Evolutionary conservation across 2,797 vertebrate genomes (phyloP), one percentile per base, ranked within the genome.

Genomic region (Spondyliosoma cantharus): DNA sequence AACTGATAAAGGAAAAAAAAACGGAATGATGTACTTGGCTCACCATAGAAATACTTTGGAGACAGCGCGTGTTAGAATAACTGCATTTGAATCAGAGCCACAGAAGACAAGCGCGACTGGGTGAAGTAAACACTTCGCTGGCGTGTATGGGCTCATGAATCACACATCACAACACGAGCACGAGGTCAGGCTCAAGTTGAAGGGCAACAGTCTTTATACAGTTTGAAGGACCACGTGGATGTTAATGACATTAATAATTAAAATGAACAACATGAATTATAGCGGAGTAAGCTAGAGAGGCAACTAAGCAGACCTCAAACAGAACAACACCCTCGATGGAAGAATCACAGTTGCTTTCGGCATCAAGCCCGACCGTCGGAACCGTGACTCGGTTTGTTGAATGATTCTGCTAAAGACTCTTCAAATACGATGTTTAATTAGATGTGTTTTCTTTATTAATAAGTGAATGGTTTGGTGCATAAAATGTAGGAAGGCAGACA

Each of bases 231-330:
- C 13, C 22, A 49, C 9, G 4, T 25, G 37, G 14, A 37, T 9
- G 15, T 48, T 27, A 32, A 57, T 63, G 32, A 67, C 61, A 59
- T 37, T 20, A 24, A 15, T 62, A 61, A 58, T 27, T 16, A 11
- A 52, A 76, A 24, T 58, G 37, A 43, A 25, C 73, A 50, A 48
- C 25, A n/a, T 43, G 6, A 16, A 46, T 66, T 37, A 43, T n/a
- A n/a, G 24, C 37, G 8, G 37, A 11, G 19, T 22, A 6, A 22
- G 11, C n/a, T 46, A 14, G 25, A 50, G 29, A 15, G 19, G 48
- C 52, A 24, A 19, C 8, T 32, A 15, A 58, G 29, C 45, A 13
- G 22, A 50, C 8, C 48, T 12, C 1, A 60, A 62, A 64, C 11
- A 27, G 1, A 64, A 46, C 12, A 20, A 9, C 3, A 25, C 24